Percentiles rank a stretch among this genome's conserved stretches.
Evolutionary conservation across 2,113 vertebrate species (phyloP).

Genomic region (Acrocephalus kingi): DNA sequence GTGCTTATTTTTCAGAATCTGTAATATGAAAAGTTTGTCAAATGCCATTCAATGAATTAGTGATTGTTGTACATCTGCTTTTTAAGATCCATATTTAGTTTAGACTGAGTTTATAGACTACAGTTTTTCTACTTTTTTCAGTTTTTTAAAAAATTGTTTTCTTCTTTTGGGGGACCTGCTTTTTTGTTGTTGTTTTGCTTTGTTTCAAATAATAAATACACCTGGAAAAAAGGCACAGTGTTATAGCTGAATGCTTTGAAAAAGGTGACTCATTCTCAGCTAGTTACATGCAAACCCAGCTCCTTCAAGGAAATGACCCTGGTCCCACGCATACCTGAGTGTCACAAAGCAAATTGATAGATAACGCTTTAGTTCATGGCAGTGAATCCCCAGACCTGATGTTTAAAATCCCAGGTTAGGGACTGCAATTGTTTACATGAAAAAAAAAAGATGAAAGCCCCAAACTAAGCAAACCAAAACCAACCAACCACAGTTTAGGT

Average conservation of each 20-base stretch:
- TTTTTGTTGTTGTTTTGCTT: background rate
- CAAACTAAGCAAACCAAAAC: background rate
- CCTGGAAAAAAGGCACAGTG: background rate
- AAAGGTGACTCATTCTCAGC: background rate
- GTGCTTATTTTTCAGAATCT: background rate
- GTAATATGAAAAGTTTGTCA: background rate
- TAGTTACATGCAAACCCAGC: background rate
- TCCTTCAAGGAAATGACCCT: background rate
- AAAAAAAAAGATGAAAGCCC: background rate
- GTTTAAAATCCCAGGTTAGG: background rate
- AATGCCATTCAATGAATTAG: background rate
- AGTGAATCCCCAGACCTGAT: background rate
- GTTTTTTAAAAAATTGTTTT: background rate
- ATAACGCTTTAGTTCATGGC: background rate
- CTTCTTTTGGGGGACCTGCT: background rate
- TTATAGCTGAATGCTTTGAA: background rate
- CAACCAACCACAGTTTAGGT: background rate
- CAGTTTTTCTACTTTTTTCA: background rate
- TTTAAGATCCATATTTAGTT: background rate
- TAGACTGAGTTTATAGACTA: background rate
- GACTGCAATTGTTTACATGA: background rate
- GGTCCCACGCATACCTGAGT: background rate
- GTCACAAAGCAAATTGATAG: background rate
- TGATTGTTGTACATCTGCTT: background rate
- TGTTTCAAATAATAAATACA: background rate